These are phyloP conservation scores for Tenebrio molitor DNA, from an alignment of 1,140 invertebrate genomes.

Conservation along the genomic window DNA sequence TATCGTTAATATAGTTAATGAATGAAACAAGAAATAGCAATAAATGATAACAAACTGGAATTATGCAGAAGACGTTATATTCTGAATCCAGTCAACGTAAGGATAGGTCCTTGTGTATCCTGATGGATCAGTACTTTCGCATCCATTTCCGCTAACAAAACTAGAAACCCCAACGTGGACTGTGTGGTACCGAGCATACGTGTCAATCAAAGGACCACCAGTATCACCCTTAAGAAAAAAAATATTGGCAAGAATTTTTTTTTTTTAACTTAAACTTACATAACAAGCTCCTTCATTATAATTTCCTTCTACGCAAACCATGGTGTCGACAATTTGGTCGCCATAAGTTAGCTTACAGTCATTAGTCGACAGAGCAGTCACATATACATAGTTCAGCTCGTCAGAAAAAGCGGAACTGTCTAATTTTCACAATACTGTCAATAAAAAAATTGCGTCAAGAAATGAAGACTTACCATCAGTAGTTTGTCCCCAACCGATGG, in stretches of 20 bases:
- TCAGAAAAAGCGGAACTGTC: background rate
- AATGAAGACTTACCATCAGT: conserved; percentile 12
- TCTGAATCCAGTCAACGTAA: conserved; percentile 14
- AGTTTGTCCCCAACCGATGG: conserved; percentile 12
- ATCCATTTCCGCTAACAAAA: conserved; percentile 29
- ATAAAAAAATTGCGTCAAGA: too few species aligned
- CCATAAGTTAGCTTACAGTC: background rate
- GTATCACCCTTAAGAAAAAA: conserved; percentile 13
- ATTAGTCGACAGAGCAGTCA: background rate
- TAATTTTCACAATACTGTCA: background rate
- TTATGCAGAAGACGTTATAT: background rate
- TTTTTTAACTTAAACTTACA: conserved; percentile 1
- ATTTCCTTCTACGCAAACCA: conserved; percentile 30
- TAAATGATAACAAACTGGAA: background rate
- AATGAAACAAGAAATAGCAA: too few species aligned
- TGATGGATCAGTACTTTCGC: conserved; percentile 20
- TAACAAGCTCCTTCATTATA: conserved; percentile 22
- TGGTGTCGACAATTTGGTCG: conserved; percentile 4
- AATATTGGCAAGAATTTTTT: background rate
- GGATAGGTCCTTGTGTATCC: conserved; percentile 25
- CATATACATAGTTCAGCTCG: background rate
- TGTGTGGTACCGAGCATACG: background rate
- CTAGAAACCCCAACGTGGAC: conserved; percentile 10
- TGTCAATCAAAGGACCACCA: conserved; percentile 2
- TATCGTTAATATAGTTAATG: too few species aligned